phyloP scores from a whole-genome alignment of 1,140 invertebrate genomes.

The Idris sp. region DNA sequence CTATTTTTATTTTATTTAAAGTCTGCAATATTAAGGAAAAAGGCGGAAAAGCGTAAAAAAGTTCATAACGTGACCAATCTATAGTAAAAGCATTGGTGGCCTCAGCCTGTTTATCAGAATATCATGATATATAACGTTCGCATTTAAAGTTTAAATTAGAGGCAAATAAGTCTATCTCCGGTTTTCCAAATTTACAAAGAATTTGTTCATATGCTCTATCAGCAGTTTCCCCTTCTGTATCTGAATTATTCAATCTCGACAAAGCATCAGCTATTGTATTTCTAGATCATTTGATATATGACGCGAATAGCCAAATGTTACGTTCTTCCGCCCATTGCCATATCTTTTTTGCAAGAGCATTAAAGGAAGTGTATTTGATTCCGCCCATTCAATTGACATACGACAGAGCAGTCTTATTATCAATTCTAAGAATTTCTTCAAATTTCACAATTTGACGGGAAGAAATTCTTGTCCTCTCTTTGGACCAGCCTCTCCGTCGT shows the following conservation, averaged over 20 bases:
- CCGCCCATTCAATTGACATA: conserved; percentile 19
- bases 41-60: conserved; percentile 31
- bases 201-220: background rate
- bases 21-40: conserved; percentile 22
- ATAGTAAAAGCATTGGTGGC: conserved; percentile 25
- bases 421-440: no score
- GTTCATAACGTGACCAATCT: conserved; percentile 11
- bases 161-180: conserved; percentile 18
- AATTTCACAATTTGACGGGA: no score
- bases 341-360: conserved; percentile 4
- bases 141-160: conserved; percentile 6
- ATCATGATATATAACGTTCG: conserved; percentile 4
- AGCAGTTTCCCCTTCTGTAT: conserved; percentile 11
- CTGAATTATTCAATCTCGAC: conserved; percentile 21
- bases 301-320: conserved; percentile 3
- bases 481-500: no score
- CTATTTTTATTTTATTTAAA: conserved; percentile 16
- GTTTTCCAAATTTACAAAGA: background rate
- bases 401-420: conserved; percentile 16
- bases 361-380: background rate
- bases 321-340: conserved; percentile 24
- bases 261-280: conserved; percentile 11
- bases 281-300: conserved; percentile 3
- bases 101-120: background rate
- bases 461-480: no score